Percentiles rank a stretch among this genome's conserved stretches.
Conservation (phyloP, 2,113 vertebrate genomes). For the Arothron firmamentum region DNA sequence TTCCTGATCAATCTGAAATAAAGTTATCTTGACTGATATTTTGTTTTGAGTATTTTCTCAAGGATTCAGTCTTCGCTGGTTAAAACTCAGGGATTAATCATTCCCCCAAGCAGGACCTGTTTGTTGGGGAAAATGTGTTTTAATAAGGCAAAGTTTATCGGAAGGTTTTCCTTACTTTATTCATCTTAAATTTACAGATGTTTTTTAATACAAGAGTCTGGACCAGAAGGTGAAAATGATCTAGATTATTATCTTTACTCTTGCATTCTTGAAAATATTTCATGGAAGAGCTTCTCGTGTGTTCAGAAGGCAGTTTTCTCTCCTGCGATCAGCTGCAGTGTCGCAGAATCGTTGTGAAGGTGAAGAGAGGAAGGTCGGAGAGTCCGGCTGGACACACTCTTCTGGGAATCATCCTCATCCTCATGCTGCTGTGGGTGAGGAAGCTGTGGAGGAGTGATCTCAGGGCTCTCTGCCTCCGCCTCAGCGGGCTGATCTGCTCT, state of each 20-base stretch:
- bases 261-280: neutral
- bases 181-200: too few relatives aligned
- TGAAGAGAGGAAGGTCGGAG: constrained; percentile 56
- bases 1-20: constrained; percentile 37
- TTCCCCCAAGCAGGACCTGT: too few relatives aligned
- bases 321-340: constrained; percentile 65
- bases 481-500: constrained; percentile 21
- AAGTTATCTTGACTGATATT: constrained; percentile 24
- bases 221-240: neutral
- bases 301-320: constrained; percentile 76
- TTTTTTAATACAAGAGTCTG: neutral
- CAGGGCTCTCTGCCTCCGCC: constrained; percentile 10
- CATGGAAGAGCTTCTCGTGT: neutral
- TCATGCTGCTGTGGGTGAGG: constrained; percentile 4
- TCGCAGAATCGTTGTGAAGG: constrained; percentile 65
- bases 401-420: constrained; percentile 27
- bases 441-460: constrained; percentile 28
- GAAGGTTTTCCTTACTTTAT: too few relatives aligned
- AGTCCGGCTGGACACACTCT: constrained; percentile 25
- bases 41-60: neutral
- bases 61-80: neutral
- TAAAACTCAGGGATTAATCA: too few relatives aligned
- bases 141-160: too few relatives aligned
- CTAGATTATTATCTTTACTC: neutral
- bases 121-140: too few relatives aligned